phyloP scores from a whole-genome alignment of 2,888 invertebrate genomes.

The Tetrapedia diversipes region DNA sequence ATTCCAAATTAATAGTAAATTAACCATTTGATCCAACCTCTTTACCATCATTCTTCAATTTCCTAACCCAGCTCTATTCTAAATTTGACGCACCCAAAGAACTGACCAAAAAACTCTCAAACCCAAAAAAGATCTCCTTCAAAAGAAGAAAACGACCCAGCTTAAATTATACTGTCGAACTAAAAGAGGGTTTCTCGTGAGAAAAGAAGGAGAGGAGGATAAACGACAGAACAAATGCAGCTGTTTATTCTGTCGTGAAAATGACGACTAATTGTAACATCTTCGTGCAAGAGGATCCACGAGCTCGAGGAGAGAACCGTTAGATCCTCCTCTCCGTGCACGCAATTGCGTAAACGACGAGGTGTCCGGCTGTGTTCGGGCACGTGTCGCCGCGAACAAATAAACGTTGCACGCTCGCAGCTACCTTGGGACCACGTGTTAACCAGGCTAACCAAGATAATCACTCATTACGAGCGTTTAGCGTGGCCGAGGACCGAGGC shows the following conservation, averaged over 20 bases:
- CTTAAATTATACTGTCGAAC: too few relatives aligned
- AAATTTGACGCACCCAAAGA: too few relatives aligned
- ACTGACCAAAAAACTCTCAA: too few relatives aligned
- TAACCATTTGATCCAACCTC: too few relatives aligned
- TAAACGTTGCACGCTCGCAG: constrained; percentile 64
- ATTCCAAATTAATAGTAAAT: too few relatives aligned
- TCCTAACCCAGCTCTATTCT: too few relatives aligned
- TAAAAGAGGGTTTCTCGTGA: too few relatives aligned
- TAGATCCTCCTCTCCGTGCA: constrained; percentile 21
- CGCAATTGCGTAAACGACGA: constrained; percentile 51
- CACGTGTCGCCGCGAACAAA: constrained; percentile 73
- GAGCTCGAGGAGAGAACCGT: constrained; percentile 28
- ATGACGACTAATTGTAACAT: neutral
- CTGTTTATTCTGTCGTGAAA: neutral
- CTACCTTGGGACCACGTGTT: constrained; percentile 79
- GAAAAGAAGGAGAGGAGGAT: too few relatives aligned
- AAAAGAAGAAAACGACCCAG: too few relatives aligned
- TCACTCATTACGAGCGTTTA: constrained; percentile 81
- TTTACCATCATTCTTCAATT: too few relatives aligned
- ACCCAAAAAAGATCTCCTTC: too few relatives aligned
- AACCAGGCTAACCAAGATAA: constrained; percentile 82
- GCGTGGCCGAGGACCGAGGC: constrained; percentile 70
- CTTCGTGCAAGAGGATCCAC: neutral
- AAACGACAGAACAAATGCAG: too few relatives aligned
- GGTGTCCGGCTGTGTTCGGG: constrained; percentile 50